Percentiles rank a stretch among this genome's conserved stretches.
These are phyloP conservation scores for Drosophila parabipectinata DNA, from an alignment of 1,140 invertebrate species.

Conservation along the genomic window DNA sequence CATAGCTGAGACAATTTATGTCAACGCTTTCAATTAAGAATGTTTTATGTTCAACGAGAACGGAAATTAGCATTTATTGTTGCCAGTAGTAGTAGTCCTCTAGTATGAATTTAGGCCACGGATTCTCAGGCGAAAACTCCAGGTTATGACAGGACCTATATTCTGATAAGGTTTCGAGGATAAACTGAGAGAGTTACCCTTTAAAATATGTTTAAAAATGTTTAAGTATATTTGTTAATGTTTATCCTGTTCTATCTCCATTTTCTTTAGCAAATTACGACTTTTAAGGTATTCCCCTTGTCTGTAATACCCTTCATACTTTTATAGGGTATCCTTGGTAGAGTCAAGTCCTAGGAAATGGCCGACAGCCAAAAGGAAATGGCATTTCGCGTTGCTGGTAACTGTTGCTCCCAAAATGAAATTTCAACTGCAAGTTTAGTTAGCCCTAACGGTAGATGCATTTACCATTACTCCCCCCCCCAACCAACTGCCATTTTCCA, in stretches of 20 bases:
- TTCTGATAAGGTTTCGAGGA: not conserved
- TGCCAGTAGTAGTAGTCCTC: slow-evolving; percentile 12
- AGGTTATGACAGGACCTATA: slow-evolving; percentile 23
- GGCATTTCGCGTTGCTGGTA: slow-evolving; percentile 56
- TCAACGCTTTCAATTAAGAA: slow-evolving; percentile 73
- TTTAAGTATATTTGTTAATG: too few relatives aligned
- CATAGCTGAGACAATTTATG: slow-evolving; percentile 51
- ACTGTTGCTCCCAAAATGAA: slow-evolving; percentile 48
- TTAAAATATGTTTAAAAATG: too few relatives aligned
- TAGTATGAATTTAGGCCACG: not conserved
- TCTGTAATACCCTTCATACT: not conserved
- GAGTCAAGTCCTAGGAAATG: slow-evolving; percentile 11
- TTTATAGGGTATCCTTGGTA: slow-evolving; percentile 16
- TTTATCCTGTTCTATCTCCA: too few relatives aligned
- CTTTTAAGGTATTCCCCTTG: too few relatives aligned
- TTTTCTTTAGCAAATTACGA: too few relatives aligned
- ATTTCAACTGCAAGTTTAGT: not conserved
- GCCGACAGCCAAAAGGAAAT: slow-evolving; percentile 61
- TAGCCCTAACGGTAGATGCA: not conserved
- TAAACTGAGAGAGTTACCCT: too few relatives aligned
- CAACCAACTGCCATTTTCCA: not conserved
- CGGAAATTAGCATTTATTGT: slow-evolving; percentile 81
- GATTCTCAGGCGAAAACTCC: slow-evolving; percentile 50
- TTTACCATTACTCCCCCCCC: not conserved
- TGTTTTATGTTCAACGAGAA: slow-evolving; percentile 62